Evolutionary conservation across 2,888 invertebrate species (phyloP).

Genomic region (Himalopsyche kuldschensis): DNA sequence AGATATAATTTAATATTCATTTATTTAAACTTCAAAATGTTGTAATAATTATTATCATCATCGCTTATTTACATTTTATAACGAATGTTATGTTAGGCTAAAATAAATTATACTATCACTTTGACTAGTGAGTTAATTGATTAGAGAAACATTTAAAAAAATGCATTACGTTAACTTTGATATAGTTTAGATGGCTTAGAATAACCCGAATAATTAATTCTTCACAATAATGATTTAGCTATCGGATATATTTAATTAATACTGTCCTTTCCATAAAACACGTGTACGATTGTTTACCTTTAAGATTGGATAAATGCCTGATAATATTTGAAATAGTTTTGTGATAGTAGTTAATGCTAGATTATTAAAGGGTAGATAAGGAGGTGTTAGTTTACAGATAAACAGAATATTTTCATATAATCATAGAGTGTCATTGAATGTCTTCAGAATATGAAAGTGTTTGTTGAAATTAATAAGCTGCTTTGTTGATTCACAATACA

Average conservation of each 20-base stretch:
- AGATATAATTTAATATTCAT: neutral
- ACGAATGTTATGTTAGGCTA: neutral
- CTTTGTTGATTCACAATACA: no score
- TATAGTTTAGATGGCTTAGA: neutral
- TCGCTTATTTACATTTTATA: neutral
- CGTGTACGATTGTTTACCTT: neutral
- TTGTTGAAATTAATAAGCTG: no score
- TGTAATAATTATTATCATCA: neutral
- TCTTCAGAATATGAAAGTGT: no score
- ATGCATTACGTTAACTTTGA: neutral
- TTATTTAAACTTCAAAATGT: neutral
- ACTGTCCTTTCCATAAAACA: no score
- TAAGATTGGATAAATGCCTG: neutral
- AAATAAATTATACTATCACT: neutral
- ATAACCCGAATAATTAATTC: no score
- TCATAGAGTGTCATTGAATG: no score
- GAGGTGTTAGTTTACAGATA: neutral
- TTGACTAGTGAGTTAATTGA: neutral
- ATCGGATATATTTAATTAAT: no score
- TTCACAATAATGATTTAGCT: no score
- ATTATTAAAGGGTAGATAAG: neutral
- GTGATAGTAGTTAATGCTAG: neutral
- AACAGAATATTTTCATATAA: neutral
- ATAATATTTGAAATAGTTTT: neutral
- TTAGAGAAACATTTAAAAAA: neutral